phyloP scores from a whole-genome alignment of 2,113 vertebrate species.

The Cebidichthys violaceus region DNA sequence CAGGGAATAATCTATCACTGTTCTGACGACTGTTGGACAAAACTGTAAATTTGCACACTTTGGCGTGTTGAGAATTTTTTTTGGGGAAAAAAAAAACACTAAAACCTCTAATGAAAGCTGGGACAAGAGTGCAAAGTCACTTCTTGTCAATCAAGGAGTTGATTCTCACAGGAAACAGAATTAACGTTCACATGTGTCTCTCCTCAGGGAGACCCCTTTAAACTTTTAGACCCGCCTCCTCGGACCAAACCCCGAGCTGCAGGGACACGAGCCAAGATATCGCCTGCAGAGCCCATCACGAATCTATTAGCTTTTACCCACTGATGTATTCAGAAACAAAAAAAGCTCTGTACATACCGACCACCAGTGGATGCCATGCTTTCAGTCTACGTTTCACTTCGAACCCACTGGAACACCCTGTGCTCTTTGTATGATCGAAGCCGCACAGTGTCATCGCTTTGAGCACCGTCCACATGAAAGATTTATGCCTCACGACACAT shows the following conservation, averaged over 20 bases:
- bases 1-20: neutral
- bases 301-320: slow-evolving; percentile 40
- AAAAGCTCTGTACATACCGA: slow-evolving; percentile 39
- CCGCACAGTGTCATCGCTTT: slow-evolving; percentile 45
- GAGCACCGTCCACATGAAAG: slow-evolving; percentile 65
- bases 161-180: slow-evolving; percentile 26
- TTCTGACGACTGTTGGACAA: neutral
- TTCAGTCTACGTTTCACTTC: slow-evolving; percentile 45
- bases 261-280: slow-evolving; percentile 53
- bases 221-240: slow-evolving; percentile 20
- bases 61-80: neutral
- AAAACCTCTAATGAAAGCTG: neutral
- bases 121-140: slow-evolving; percentile 20
- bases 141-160: slow-evolving; percentile 7
- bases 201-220: slow-evolving; percentile 34
- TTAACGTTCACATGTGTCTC: slow-evolving; percentile 42
- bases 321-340: slow-evolving; percentile 39
- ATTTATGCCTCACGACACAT: slow-evolving; percentile 46
- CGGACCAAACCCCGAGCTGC: slow-evolving; percentile 34
- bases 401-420: slow-evolving; percentile 26
- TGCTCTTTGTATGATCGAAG: slow-evolving; percentile 33
- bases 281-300: slow-evolving; percentile 19
- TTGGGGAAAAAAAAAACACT: neutral
- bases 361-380: slow-evolving; percentile 27
- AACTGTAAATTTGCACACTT: slow-evolving; percentile 2